A percentile compares a stretch with the other conserved stretches of the same genome.
These are phyloP conservation scores for Amphipyra berbera DNA, from an alignment of 2,888 invertebrate genomes.

Conservation along the genomic window DNA sequence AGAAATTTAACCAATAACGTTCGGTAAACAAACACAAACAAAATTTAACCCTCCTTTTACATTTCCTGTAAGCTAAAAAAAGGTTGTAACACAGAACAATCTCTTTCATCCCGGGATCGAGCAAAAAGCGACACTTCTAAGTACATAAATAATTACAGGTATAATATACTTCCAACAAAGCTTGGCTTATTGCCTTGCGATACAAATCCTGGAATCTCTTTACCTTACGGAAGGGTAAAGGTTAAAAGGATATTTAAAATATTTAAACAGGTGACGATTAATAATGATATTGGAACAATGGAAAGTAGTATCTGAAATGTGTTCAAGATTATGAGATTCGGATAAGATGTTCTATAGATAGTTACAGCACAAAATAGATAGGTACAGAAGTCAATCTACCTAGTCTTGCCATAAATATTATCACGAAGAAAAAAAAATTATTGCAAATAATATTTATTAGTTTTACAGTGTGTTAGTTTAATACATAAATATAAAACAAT, in stretches of 20 bases:
- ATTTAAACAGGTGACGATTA: slow-evolving; percentile 51
- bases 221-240: slow-evolving; percentile 47
- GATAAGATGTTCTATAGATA: slow-evolving; percentile 6
- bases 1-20: too few species aligned
- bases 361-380: too few species aligned
- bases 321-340: slow-evolving; percentile 6
- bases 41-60: too few species aligned
- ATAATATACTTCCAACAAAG: slow-evolving; percentile 27
- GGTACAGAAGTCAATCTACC: too few species aligned
- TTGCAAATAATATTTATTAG: too few species aligned
- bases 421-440: too few species aligned
- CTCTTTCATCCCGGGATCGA: slow-evolving; percentile 13
- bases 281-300: slow-evolving; percentile 45
- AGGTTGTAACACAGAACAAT: slow-evolving; percentile 20
- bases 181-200: slow-evolving; percentile 45
- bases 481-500: too few species aligned
- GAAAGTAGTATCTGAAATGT: slow-evolving; percentile 12
- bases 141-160: slow-evolving; percentile 50
- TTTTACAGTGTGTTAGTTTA: too few species aligned
- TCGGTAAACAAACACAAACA: too few species aligned
- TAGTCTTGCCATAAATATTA: too few species aligned
- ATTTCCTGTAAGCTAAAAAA: not conserved
- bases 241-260: slow-evolving; percentile 48
- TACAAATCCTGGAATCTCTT: slow-evolving; percentile 47
- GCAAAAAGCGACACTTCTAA: slow-evolving; percentile 27